Base-by-base conservation (phyloP, 2,888 invertebrate genomes). In the Netelia virgata region DNA sequence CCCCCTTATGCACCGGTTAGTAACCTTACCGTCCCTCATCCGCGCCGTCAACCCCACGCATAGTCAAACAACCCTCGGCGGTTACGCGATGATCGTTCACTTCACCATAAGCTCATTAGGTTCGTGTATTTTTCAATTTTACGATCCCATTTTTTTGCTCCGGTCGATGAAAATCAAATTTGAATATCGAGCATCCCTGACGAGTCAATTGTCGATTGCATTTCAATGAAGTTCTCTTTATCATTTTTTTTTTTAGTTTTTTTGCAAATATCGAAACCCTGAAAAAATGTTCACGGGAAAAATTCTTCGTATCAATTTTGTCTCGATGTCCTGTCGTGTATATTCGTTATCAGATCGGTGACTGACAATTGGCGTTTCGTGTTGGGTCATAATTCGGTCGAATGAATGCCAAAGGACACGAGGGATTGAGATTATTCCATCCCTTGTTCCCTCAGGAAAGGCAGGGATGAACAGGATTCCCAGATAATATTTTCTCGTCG, bases 61-160 rank as follows among this genome's bases (percentile, higher is more conserved):
- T 63, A 64, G 64, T 53, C 75, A 50, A 76, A 76, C 66, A 76
- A 76, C 66, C 43, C 66, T 47, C 11, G 47, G 43, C 11, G 57
- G 66, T 68, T 66, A 68, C 66, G 53, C 47, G 47, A 47, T 20
- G 66, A 68, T 66, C 57, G 23, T 57, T 57, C 66, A 20, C 18
- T 18, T 41, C 76, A 14, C 9, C 16, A 28, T 20, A 36, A 36
- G 14, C 14, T 47, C 47, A 47, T 47, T 47, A 47, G 47, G 28
- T 14, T 10, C 47, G 47, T 47, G 14, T 11, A 47, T 47, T 47
- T 47, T 10, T 47, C 47, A 47, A 47, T 10, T 14, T 47, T 14
- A 47, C 47, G 14, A 47, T 10, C 11, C 14, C 1, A 47, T 11
- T 14, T 14, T 14, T 2, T 14, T 11, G 0, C 0, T 1, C 1